Conservation (phyloP, 1,140 invertebrate species). For the Hypsibius dujardini region DNA sequence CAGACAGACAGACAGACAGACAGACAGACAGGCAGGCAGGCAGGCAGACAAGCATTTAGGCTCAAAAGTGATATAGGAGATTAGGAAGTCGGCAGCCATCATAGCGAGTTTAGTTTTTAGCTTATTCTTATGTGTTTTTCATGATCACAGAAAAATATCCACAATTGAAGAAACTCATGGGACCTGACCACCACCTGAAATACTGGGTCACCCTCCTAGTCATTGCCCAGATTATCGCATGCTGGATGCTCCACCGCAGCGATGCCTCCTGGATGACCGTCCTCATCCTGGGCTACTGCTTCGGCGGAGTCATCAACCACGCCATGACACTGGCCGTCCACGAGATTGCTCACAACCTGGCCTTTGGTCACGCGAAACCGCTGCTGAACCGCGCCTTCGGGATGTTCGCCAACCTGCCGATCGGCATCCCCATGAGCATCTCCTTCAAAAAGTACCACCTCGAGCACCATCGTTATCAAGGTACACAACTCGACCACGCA, state of each 20-base stretch:
- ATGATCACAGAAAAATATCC: slow-evolving; percentile 69
- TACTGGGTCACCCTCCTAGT: slow-evolving; percentile 71
- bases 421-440: slow-evolving; percentile 81
- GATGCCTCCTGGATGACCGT: slow-evolving; percentile 50
- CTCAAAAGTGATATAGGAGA: too few species aligned
- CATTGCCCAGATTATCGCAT: slow-evolving; percentile 54
- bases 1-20: too few species aligned
- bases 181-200: slow-evolving; percentile 75
- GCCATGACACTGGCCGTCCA: slow-evolving; percentile 88
- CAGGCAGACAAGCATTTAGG: too few species aligned
- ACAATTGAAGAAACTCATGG: slow-evolving; percentile 84
- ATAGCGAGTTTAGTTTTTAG: slow-evolving; percentile 22
- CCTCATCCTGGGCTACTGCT: slow-evolving; percentile 63
- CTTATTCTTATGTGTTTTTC: too few species aligned
- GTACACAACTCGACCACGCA: too few species aligned
- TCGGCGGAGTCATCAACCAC: slow-evolving; percentile 95
- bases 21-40: too few species aligned
- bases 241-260: slow-evolving; percentile 56
- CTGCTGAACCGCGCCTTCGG: slow-evolving; percentile 68
- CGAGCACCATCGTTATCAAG: slow-evolving; percentile 88
- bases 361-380: slow-evolving; percentile 73
- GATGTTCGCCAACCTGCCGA: slow-evolving; percentile 85
- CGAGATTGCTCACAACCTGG: slow-evolving; percentile 90
- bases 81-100: too few species aligned
- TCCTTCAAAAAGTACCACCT: slow-evolving; percentile 97